Evolutionary conservation across 2,113 vertebrate genomes (phyloP).

Genomic region (Sapayoa aenigma): DNA sequence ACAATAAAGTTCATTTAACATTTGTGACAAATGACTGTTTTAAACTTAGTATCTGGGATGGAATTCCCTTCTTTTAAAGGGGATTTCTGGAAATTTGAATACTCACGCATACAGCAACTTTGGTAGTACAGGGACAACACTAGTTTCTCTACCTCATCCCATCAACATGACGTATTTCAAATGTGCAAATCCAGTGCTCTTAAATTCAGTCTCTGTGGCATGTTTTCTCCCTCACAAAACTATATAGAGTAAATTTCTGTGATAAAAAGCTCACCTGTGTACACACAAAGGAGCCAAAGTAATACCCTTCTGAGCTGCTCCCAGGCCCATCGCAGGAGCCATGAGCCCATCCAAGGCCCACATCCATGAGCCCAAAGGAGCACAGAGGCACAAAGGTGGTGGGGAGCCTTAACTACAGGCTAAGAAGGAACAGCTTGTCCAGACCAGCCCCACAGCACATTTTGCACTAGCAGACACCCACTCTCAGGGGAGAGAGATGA

Average conservation of each 20-base stretch:
- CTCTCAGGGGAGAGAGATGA: not conserved
- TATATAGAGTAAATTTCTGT: not conserved
- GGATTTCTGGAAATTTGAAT: not conserved
- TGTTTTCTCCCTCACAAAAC: not conserved
- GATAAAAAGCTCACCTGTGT: rapidly evolving
- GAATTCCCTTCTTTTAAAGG: not conserved
- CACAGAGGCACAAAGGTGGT: not conserved
- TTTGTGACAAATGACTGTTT: not conserved
- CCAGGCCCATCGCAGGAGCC: not conserved
- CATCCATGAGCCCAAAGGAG: not conserved
- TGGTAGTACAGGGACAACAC: not conserved
- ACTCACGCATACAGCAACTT: not conserved
- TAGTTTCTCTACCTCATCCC: not conserved
- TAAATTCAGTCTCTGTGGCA: not conserved
- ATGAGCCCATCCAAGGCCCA: not conserved
- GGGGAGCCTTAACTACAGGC: not conserved
- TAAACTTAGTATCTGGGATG: not conserved
- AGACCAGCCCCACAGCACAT: rapidly evolving
- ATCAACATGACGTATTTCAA: not conserved
- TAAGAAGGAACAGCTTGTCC: not conserved
- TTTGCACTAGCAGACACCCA: not conserved
- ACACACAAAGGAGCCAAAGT: not conserved
- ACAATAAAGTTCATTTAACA: not conserved
- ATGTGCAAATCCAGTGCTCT: not conserved
- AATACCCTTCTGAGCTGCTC: not conserved